Evolutionary conservation across 2,888 invertebrate genomes (phyloP).

Genomic region (Salpingus planirostris): DNA sequence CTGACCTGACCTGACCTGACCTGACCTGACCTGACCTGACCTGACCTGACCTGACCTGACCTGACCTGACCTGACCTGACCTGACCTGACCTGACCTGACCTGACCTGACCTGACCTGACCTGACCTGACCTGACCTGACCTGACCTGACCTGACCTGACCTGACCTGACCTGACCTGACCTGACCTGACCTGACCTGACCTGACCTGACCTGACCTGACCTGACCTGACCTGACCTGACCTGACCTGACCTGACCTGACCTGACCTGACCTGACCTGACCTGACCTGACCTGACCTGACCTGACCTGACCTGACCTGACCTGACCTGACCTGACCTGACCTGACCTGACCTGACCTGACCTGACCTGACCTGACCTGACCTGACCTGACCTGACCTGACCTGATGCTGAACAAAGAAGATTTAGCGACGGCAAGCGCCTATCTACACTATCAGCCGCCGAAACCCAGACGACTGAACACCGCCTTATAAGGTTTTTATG

Average conservation of each 20-base stretch:
- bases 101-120: slow-evolving; percentile 6
- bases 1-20: slow-evolving; percentile 6
- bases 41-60: slow-evolving; percentile 6
- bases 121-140: slow-evolving; percentile 6
- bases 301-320: slow-evolving; percentile 6
- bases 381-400: slow-evolving; percentile 5
- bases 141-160: slow-evolving; percentile 6
- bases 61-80: slow-evolving; percentile 6
- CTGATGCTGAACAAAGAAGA: no score
- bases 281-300: slow-evolving; percentile 6
- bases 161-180: slow-evolving; percentile 6
- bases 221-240: slow-evolving; percentile 6
- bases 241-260: slow-evolving; percentile 6
- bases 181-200: slow-evolving; percentile 6
- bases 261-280: slow-evolving; percentile 6
- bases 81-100: slow-evolving; percentile 6
- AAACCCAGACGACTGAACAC: no score
- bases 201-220: slow-evolving; percentile 6
- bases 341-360: slow-evolving; percentile 6
- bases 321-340: slow-evolving; percentile 6
- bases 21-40: slow-evolving; percentile 6
- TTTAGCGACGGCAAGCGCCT: no score
- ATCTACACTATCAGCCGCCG: no score
- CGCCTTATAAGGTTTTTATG: no score
- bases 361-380: slow-evolving; percentile 6